Evolutionary conservation across 2,113 vertebrate genomes (phyloP).

Genomic region (Otus sunia): DNA sequence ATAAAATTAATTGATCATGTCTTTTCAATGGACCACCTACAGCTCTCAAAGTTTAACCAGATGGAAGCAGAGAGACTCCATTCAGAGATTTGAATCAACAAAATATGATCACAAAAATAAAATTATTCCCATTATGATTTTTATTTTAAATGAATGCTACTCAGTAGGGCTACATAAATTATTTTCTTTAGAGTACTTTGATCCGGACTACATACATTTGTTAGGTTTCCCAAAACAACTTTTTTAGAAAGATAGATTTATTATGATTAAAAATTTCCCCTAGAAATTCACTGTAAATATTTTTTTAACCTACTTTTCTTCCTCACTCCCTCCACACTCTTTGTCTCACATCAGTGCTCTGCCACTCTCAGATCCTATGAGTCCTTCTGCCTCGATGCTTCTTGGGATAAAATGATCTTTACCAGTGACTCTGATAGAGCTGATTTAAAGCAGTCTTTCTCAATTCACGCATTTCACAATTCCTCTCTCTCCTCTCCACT

Average conservation of each 20-base stretch:
- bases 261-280: neutral
- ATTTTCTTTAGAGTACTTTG: neutral
- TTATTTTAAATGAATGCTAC: neutral
- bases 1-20: neutral
- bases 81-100: neutral
- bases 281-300: conserved; percentile 23
- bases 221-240: neutral
- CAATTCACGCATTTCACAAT: neutral
- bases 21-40: neutral
- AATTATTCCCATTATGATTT: neutral
- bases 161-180: neutral
- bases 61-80: neutral
- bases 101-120: neutral
- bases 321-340: neutral
- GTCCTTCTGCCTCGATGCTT: conserved; percentile 44
- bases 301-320: conserved; percentile 51
- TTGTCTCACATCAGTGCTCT: conserved; percentile 39
- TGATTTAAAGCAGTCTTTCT: neutral
- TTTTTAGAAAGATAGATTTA: neutral
- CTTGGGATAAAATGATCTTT: conserved; percentile 20
- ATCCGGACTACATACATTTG: neutral
- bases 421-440: neutral
- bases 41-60: neutral
- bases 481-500: neutral
- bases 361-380: neutral